Evolutionary conservation across 2,797 vertebrate genomes (phyloP).

Genomic region (Syngnathus rostellatus): DNA sequence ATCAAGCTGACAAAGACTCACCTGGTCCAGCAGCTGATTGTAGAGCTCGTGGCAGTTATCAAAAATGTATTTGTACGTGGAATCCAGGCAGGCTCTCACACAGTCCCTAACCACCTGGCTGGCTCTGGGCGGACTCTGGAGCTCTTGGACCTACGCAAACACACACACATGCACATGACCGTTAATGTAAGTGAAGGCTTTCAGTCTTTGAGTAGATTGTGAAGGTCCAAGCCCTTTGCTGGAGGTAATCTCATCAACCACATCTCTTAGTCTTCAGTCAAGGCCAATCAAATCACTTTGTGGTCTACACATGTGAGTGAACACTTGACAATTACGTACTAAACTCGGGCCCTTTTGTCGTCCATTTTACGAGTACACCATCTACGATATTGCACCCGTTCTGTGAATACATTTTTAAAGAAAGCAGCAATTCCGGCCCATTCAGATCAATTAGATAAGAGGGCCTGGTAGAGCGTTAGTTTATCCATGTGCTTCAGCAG

Average conservation of each 20-base stretch:
- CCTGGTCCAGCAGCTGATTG: constrained; percentile 87
- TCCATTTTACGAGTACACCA: not conserved
- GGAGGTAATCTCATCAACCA: constrained; percentile 2
- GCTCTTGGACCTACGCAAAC: constrained; percentile 81
- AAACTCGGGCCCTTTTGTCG: not conserved
- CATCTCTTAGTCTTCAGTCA: not conserved
- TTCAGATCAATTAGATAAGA: not conserved
- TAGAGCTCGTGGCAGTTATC: constrained; percentile 97
- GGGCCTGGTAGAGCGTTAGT: not conserved
- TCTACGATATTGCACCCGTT: not conserved
- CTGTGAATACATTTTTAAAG: not conserved
- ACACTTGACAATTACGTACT: not conserved
- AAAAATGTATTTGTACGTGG: constrained; percentile 96
- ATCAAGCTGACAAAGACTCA: constrained; percentile 44
- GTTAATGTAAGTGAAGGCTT: not conserved
- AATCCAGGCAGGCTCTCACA: constrained; percentile 88
- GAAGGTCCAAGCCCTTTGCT: not conserved
- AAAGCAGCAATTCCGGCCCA: not conserved
- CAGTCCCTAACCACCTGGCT: constrained; percentile 93
- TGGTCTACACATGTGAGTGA: not conserved
- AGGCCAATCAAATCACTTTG: constrained; percentile 6
- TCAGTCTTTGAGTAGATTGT: not conserved
- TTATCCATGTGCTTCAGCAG: not conserved
- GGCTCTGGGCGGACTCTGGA: constrained; percentile 91
- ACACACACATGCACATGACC: constrained; percentile 12